Conservation (phyloP, 2,888 invertebrate genomes). For the Eupeodes luniger region DNA sequence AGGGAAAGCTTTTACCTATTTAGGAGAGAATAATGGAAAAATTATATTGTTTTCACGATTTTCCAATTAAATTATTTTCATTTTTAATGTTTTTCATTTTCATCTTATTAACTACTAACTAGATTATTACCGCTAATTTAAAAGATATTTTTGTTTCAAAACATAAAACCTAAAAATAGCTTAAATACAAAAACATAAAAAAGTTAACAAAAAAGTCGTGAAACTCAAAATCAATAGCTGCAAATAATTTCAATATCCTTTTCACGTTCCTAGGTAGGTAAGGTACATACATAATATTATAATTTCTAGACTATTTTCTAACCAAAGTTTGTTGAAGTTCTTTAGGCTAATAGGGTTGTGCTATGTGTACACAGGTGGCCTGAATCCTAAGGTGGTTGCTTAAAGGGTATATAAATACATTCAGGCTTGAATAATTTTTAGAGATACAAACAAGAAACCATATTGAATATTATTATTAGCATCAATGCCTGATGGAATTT, state of each 20-base stretch:
- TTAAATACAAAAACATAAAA: constrained; percentile 10
- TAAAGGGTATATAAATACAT: not conserved
- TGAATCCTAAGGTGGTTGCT: constrained; percentile 25
- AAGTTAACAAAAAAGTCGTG: not conserved
- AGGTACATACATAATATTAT: too few species aligned
- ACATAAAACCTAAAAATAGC: not conserved
- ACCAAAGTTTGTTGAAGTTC: not conserved
- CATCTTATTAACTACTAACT: too few species aligned
- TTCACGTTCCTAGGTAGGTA: constrained; percentile 4
- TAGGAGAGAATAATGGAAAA: not conserved
- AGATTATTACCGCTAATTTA: not conserved
- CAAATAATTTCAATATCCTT: constrained; percentile 22
- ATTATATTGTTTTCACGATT: not conserved
- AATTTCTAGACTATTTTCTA: not conserved
- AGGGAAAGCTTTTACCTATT: not conserved
- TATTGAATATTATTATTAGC: not conserved
- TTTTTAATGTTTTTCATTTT: not conserved
- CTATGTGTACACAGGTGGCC: constrained; percentile 6
- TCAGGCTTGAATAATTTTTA: not conserved
- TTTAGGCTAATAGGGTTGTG: not conserved
- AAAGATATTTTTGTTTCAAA: not conserved
- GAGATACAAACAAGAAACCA: too few species aligned
- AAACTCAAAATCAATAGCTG: not conserved
- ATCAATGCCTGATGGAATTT: not conserved
- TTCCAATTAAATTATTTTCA: too few species aligned